phyloP scores from a whole-genome alignment of 1,140 invertebrate species.

The Drosophila ironensis region DNA sequence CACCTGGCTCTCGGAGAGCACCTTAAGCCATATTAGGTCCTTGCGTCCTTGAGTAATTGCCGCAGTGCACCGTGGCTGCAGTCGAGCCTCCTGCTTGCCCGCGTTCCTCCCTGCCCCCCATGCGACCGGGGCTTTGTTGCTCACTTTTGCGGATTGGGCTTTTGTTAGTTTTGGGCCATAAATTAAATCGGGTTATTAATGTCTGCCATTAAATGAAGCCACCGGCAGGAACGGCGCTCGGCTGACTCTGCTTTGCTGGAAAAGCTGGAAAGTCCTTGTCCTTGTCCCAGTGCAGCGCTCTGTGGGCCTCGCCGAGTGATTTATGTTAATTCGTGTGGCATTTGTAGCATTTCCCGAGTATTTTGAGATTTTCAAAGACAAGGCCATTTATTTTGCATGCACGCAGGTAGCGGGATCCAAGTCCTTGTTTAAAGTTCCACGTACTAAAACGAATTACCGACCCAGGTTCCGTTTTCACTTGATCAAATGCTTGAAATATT shows the following conservation, averaged over 20 bases:
- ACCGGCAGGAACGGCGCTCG: conserved; percentile 28
- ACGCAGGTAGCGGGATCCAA: conserved; percentile 6
- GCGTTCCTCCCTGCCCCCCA: not conserved
- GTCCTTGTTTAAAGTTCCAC: not conserved
- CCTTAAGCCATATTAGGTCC: conserved; percentile 67
- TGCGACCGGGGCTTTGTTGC: conserved; percentile 38
- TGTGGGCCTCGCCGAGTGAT: conserved; percentile 37
- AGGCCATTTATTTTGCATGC: conserved; percentile 30
- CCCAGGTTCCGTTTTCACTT: too few relatives aligned
- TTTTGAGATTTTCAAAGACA: conserved; percentile 60
- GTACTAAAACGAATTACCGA: too few relatives aligned
- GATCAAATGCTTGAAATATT: too few relatives aligned
- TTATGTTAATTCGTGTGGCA: conserved; percentile 71
- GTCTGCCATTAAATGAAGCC: conserved; percentile 78
- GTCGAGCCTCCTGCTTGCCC: conserved; percentile 19
- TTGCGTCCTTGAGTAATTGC: conserved; percentile 74
- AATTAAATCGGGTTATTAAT: conserved; percentile 80
- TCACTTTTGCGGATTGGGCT: conserved; percentile 56
- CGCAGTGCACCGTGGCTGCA: conserved; percentile 47
- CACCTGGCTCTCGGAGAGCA: conserved; percentile 40
- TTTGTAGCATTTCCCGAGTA: conserved; percentile 68
- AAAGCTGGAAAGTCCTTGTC: conserved; percentile 19
- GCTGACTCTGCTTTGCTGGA: conserved; percentile 6
- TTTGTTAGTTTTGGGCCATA: conserved; percentile 76
- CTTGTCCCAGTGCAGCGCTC: not conserved